Evolutionary conservation across 2,113 vertebrate genomes (phyloP), one percentile per base, ranked within the genome.

Genomic region (Gymnogyps californianus): DNA sequence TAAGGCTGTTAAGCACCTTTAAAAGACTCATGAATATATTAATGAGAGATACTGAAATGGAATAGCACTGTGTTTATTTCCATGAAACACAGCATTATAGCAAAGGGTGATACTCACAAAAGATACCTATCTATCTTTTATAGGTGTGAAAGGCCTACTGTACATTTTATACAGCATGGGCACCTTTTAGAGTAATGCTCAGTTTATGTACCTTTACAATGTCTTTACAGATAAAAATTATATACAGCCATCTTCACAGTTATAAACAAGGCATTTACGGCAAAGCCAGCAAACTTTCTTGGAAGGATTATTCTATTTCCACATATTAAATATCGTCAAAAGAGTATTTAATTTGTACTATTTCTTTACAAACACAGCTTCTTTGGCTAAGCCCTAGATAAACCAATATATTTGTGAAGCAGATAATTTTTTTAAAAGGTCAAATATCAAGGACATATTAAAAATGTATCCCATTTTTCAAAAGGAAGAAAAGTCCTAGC

Each of bases 141-240:
- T 32, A 86, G 34, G 34, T 72, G 16, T 38, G 38, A 66, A 79
- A 89, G 87, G 19, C 36, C 42, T 54, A 58, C 21, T 65, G 14
- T 31, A 82, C 81, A 87, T 95, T 62, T 59, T 13, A 94, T 54
- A 55, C 31, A 87, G 70, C 80, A 52, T 0, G 3, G 58, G 55
- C 44, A 82, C 58, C 78, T 83, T 76, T 95, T 59, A 85, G 36
- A 75, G 58, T 64, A 93, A 96, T 51, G 46, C 17, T 31, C 84
- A 71, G 72, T 94, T 97, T 96, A 86, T 91, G 47, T 79, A 78
- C 92, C 85, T 65, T 84, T 79, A 91, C 66, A 93, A 84, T 64
- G 54, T 76, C 66, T 83, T 90, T 49, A 81, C 28, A 91, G 62
- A 71, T 89, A 85, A 83, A 89, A 96, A 77, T 74, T 87, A 87